Conservation (phyloP, 2,113 vertebrate genomes). For the Thalassarche chlororhynchos region DNA sequence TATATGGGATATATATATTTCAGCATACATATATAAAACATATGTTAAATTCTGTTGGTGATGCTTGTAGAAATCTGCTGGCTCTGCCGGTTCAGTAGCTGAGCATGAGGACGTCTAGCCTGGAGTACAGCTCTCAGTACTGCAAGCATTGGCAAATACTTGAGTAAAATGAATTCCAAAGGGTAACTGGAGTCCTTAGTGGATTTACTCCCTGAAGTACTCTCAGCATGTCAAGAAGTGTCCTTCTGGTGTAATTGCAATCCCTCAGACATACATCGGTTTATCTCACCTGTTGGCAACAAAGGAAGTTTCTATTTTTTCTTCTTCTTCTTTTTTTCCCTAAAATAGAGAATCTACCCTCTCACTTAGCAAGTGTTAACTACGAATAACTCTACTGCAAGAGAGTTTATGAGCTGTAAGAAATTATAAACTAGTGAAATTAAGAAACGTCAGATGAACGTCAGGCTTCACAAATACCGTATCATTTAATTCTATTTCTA, state of each 20-base stretch:
- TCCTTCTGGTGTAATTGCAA: not conserved
- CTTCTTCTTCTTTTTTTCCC: too few relatives aligned
- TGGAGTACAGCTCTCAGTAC: not conserved
- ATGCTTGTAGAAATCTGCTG: not conserved
- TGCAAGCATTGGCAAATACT: not conserved
- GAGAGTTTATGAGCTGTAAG: not conserved
- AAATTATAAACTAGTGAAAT: not conserved
- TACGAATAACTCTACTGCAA: not conserved
- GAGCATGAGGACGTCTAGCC: not conserved
- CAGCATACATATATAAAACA: not conserved
- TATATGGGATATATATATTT: not conserved
- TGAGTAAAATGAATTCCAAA: not conserved
- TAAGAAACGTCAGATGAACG: not conserved
- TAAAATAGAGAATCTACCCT: not conserved
- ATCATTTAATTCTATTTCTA: not conserved
- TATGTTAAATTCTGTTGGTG: not conserved
- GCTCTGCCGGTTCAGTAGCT: not conserved
- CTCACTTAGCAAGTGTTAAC: not conserved
- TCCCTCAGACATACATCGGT: not conserved
- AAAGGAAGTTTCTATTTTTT: not conserved
- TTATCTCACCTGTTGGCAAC: not conserved
- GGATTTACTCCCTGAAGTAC: not conserved
- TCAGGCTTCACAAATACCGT: not conserved
- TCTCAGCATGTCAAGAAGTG: not conserved
- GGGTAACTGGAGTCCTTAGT: not conserved